Evolutionary conservation across 2,113 vertebrate species (phyloP), one percentile per base, ranked within the genome.

Genomic region (Pedionomus torquatus): DNA sequence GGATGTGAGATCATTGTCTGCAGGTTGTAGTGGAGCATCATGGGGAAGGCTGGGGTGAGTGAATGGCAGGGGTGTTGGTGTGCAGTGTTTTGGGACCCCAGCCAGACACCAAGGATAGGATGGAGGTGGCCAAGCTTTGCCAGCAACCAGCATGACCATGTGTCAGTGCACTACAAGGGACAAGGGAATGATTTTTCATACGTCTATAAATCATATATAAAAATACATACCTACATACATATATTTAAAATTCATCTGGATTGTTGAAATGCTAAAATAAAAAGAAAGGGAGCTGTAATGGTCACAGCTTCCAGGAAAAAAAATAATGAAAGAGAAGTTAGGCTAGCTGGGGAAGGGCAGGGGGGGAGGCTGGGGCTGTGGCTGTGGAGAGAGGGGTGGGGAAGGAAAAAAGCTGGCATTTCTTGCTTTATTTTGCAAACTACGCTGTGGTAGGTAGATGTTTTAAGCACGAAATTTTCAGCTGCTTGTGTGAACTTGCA

Each of bases 31-130:
- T 11, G 51, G 41, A 74, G 10, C 64, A 23, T 26, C 26, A 39
- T 51, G 52, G 75, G 30, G 31, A 75, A 71, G 35, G 4, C 23
- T 76, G 43, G 19, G 5, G 17, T 30, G 10, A 48, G 2, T 9
- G 14, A 52, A n/a, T 23, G 20, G 30, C 1, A 5, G 2, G 13
- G 18, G 7, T 14, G 64, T 23, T 0, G 21, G 8, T 9, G 11
- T 21, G 43, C 5, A 24, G 11, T 19, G 11, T 89, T 89, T 52
- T 52, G 35, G 24, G 30, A 8, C 5, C 5, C 5, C n/a, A 63
- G 30, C 5, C 35, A 64, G 35, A 39, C 0, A 0, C 23, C 17
- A 30, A 57, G 54, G 16, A 13, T 3, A 77, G 33, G 17, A 31
- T 52, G 24, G 44, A 7, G 3, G 11, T 69, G 35, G 30, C 9